Evolutionary conservation across 2,797 vertebrate species (phyloP).

Genomic region (Bradypus variegatus): DNA sequence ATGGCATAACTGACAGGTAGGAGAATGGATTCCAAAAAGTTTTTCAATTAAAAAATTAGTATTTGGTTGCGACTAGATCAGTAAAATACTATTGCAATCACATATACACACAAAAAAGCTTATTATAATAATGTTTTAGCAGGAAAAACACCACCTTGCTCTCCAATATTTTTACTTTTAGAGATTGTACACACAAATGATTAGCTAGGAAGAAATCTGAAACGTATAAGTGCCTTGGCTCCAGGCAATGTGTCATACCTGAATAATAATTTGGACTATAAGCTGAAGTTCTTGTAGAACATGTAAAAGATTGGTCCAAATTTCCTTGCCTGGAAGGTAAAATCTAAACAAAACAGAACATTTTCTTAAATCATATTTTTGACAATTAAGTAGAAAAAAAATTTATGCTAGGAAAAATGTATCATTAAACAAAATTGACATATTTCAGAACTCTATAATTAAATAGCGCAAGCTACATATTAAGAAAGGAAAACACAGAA

Average conservation of each 20-base stretch:
- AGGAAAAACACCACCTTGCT: constrained; percentile 38
- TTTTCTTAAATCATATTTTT: constrained; percentile 49
- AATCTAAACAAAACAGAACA: constrained; percentile 61
- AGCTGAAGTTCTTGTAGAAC: constrained; percentile 63
- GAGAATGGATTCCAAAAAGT: constrained; percentile 6
- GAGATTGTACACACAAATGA: constrained; percentile 33
- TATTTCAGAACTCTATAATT: constrained; percentile 13
- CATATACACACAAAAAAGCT: neutral
- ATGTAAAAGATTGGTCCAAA: constrained; percentile 61
- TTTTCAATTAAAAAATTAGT: constrained; percentile 18
- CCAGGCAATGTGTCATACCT: constrained; percentile 63
- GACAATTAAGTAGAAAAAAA: constrained; percentile 32
- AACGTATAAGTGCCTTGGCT: constrained; percentile 29
- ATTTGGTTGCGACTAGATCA: constrained; percentile 26
- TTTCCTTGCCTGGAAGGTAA: constrained; percentile 60
- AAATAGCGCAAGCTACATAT: neutral
- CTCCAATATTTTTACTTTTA: constrained; percentile 31
- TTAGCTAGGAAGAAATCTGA: neutral
- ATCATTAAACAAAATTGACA: constrained; percentile 16
- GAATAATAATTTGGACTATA: constrained; percentile 62
- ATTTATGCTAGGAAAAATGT: constrained; percentile 12
- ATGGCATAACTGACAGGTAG: neutral
- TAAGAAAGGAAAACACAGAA: constrained; percentile 21
- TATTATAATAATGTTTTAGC: constrained; percentile 30
- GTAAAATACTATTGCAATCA: constrained; percentile 18